phyloP scores from a whole-genome alignment of 2,888 invertebrate genomes.

The Hofmannophila pseudospretella region DNA sequence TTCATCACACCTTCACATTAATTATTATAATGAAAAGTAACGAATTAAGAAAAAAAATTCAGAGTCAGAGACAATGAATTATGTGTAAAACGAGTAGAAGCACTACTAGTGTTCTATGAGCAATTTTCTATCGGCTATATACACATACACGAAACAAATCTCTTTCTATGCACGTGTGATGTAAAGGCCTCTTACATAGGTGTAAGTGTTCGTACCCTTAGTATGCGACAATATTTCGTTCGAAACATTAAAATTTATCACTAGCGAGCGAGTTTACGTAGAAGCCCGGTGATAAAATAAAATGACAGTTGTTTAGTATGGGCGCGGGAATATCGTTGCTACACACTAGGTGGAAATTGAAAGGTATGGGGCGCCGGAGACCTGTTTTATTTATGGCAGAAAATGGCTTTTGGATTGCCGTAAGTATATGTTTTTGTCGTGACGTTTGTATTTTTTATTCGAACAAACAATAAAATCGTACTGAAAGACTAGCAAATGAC shows the following conservation, averaged over 20 bases:
- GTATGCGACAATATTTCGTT: constrained; percentile 64
- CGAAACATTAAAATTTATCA: constrained; percentile 74
- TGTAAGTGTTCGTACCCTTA: constrained; percentile 14
- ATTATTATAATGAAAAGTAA: no score
- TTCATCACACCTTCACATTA: no score
- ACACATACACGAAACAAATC: no score
- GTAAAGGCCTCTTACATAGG: no score
- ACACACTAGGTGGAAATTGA: constrained; percentile 65
- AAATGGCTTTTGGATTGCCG: constrained; percentile 71
- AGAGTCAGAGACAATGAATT: no score
- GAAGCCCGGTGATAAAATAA: constrained; percentile 75
- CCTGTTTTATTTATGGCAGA: constrained; percentile 68
- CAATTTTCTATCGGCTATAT: no score
- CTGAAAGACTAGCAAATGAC: no score
- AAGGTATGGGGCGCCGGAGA: constrained; percentile 71
- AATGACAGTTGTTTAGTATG: constrained; percentile 77
- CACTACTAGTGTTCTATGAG: no score
- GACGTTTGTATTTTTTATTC: constrained; percentile 18
- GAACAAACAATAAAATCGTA: no score
- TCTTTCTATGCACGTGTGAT: no score
- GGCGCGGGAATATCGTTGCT: constrained; percentile 55
- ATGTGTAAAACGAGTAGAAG: no score
- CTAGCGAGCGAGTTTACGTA: constrained; percentile 64
- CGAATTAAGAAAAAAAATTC: no score
- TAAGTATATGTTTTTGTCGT: constrained; percentile 37